Percentiles rank a stretch among this genome's conserved stretches.
Conservation (phyloP, 1,140 invertebrate species). For the Pseudomyrmex gracilis region DNA sequence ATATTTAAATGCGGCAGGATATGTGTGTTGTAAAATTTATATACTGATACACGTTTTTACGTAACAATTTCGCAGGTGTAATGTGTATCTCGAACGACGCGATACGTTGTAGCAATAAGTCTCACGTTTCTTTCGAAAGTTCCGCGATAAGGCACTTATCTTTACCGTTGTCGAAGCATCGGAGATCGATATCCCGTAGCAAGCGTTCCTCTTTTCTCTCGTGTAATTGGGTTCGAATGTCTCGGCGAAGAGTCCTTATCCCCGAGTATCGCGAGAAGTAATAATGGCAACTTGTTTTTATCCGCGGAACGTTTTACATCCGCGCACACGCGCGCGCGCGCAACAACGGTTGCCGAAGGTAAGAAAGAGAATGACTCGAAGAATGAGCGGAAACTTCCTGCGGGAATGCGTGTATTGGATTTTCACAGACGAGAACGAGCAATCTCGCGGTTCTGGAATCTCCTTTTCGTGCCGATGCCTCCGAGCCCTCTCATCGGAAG, state of each 20-base stretch:
- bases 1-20: too few species aligned
- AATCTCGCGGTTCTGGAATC: constrained; percentile 56
- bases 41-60: background rate
- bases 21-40: too few species aligned
- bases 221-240: constrained; percentile 31
- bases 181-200: constrained; percentile 13
- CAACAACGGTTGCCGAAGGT: constrained; percentile 1
- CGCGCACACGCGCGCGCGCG: constrained; percentile 25
- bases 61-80: background rate
- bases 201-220: background rate
- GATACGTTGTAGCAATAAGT: background rate
- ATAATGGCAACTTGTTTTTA: constrained; percentile 54
- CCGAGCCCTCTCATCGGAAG: constrained; percentile 38
- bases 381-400: constrained; percentile 3
- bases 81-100: background rate
- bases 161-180: background rate
- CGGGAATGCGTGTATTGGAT: constrained; percentile 68
- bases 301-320: constrained; percentile 59
- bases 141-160: constrained; percentile 9
- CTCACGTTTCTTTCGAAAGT: constrained; percentile 3
- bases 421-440: constrained; percentile 65
- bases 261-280: constrained; percentile 35
- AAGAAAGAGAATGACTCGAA: constrained; percentile 27
- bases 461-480: constrained; percentile 26
- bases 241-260: background rate